A percentile compares a stretch with the other conserved stretches of the same genome.
Evolutionary conservation across 2,113 vertebrate genomes (phyloP).

Genomic region (Leptosomus discolor): DNA sequence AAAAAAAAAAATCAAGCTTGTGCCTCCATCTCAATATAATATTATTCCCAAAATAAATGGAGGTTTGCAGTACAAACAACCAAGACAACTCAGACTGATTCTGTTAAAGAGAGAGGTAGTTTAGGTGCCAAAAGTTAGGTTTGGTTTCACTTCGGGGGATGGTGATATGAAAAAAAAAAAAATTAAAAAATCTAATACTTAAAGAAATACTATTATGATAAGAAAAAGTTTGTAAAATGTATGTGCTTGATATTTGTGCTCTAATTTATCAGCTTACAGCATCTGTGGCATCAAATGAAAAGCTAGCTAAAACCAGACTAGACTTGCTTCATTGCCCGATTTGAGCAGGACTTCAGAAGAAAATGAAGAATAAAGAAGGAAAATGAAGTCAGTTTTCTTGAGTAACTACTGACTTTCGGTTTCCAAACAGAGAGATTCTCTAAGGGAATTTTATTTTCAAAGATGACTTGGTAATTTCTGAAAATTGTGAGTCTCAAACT

Average conservation of each 20-base stretch:
- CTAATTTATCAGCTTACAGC: background rate
- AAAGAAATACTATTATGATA: background rate
- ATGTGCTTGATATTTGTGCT: background rate
- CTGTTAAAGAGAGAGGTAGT: background rate
- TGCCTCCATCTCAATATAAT: background rate
- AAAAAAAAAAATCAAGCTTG: background rate
- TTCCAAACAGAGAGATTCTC: background rate
- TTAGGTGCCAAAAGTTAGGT: background rate
- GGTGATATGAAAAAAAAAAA: background rate
- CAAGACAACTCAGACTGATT: background rate
- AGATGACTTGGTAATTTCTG: background rate
- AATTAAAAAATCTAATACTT: background rate
- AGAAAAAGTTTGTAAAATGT: background rate
- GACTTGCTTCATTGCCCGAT: background rate
- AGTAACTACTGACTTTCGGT: background rate
- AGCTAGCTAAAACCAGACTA: background rate
- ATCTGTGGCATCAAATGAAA: background rate
- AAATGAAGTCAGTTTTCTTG: background rate
- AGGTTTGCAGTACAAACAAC: background rate
- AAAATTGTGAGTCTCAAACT: background rate
- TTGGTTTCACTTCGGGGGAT: background rate
- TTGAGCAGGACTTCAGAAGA: background rate
- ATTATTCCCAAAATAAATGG: background rate
- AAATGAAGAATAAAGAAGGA: background rate
- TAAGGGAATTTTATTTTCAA: background rate